Conservation (phyloP, 2,797 vertebrate species). For the Gymnothorax reevesii region DNA sequence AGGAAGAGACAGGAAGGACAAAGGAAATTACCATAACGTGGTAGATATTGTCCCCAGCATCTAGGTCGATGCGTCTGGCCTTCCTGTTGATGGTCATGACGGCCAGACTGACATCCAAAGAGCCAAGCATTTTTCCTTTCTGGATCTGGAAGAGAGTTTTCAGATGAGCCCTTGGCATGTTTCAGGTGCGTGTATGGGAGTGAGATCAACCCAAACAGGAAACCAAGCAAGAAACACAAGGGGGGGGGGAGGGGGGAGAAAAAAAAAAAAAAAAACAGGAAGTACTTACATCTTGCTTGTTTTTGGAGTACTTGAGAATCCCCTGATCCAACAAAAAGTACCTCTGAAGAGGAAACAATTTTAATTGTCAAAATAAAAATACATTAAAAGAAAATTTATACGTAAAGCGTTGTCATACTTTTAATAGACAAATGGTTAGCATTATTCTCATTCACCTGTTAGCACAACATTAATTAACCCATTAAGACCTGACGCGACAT, state of each 20-base stretch:
- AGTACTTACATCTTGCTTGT: slow-evolving; percentile 83
- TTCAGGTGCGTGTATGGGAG: background rate
- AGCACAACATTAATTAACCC: background rate
- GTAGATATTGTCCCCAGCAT: slow-evolving; percentile 89
- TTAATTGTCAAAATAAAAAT: background rate
- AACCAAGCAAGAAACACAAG: background rate
- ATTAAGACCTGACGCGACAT: no score
- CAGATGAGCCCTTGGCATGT: background rate
- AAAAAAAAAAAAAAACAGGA: background rate
- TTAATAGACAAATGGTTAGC: background rate
- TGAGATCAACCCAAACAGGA: background rate
- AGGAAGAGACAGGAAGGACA: background rate
- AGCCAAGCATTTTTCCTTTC: slow-evolving; percentile 86
- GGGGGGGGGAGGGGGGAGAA: no score
- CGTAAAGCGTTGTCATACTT: background rate
- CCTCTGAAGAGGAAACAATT: slow-evolving; percentile 67
- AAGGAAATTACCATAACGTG: slow-evolving; percentile 82
- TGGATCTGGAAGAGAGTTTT: slow-evolving; percentile 64
- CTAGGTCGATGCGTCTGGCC: slow-evolving; percentile 85
- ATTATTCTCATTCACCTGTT: background rate
- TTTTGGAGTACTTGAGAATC: slow-evolving; percentile 82
- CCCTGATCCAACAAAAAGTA: slow-evolving; percentile 88
- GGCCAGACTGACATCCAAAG: slow-evolving; percentile 81
- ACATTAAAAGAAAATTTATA: slow-evolving; percentile 8
- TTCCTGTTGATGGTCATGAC: slow-evolving; percentile 95